These are phyloP conservation scores for Sorex fumeus DNA, from an alignment of 2,113 vertebrate genomes.

Conservation along the genomic window DNA sequence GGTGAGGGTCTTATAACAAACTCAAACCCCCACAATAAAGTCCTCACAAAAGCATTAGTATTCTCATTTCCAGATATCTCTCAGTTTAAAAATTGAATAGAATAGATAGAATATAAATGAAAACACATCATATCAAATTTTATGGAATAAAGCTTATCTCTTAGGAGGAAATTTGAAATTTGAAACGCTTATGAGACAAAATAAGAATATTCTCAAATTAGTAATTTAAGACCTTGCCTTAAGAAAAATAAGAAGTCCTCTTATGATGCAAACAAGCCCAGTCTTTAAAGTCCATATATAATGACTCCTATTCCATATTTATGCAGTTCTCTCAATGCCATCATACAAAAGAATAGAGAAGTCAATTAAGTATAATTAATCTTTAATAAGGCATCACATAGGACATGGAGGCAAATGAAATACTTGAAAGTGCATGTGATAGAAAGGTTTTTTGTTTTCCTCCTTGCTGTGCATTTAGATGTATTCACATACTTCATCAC, in stretches of 20 bases:
- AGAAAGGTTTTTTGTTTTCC: not conserved
- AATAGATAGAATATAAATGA: not conserved
- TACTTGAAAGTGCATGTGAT: not conserved
- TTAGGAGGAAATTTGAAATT: constrained; percentile 14
- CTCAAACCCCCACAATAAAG: not conserved
- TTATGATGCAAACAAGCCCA: not conserved
- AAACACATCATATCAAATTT: constrained; percentile 23
- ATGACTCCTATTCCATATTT: not conserved
- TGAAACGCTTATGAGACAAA: constrained; percentile 30
- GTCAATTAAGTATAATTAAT: not conserved
- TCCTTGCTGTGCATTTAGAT: not conserved
- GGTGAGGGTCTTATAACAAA: not conserved
- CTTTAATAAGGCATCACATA: not conserved
- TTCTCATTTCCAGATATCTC: not conserved
- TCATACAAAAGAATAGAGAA: not conserved
- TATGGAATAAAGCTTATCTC: not conserved
- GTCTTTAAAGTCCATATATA: not conserved
- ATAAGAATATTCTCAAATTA: not conserved
- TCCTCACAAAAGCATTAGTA: not conserved
- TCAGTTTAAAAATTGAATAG: not conserved
- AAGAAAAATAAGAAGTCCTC: not conserved
- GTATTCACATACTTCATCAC: not conserved
- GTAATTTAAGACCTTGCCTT: constrained; percentile 6
- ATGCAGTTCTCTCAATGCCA: not conserved
- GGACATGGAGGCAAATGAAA: constrained; percentile 11